These are phyloP conservation scores for Caenorhabditis zanzibari DNA, from an alignment of 2,888 invertebrate genomes.

Conservation along the genomic window DNA sequence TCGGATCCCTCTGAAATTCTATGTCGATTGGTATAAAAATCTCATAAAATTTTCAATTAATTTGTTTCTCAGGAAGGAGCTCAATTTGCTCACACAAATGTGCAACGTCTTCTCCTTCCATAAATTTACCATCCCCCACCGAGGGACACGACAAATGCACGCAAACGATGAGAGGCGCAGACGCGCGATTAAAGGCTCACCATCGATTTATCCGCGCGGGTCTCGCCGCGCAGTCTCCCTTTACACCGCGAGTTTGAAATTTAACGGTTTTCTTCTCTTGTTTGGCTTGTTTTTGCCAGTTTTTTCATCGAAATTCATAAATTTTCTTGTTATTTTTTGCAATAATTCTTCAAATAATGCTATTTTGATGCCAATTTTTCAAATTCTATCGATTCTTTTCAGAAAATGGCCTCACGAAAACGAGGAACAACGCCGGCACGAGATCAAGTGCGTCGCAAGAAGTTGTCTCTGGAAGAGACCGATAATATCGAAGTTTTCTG, in stretches of 20 bases:
- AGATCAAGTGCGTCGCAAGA: conserved; percentile 57
- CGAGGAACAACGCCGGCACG: conserved; percentile 59
- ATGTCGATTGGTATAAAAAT: too few relatives aligned
- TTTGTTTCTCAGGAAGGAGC: too few relatives aligned
- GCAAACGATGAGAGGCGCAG: conserved; percentile 28
- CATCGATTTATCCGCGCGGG: conserved; percentile 13
- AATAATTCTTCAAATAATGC: neutral
- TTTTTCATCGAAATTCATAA: conserved; percentile 10
- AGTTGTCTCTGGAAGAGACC: conserved; percentile 47
- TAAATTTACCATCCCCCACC: neutral
- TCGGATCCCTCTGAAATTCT: too few relatives aligned
- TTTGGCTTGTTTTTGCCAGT: conserved; percentile 24
- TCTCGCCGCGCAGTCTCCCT: conserved; percentile 28
- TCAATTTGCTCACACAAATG: too few relatives aligned
- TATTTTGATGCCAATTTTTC: neutral
- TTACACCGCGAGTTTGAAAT: conserved; percentile 53
- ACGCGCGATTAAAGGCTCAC: conserved; percentile 26
- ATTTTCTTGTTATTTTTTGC: neutral
- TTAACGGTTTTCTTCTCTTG: conserved; percentile 1
- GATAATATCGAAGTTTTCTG: conserved; percentile 76
- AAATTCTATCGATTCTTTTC: conserved; percentile 17
- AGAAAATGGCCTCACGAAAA: conserved; percentile 62
- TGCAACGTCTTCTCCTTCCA: neutral
- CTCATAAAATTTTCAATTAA: too few relatives aligned
- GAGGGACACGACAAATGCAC: neutral